These are phyloP conservation scores for Rhynchotus rufescens DNA, from an alignment of 2,797 vertebrate species.

Conservation along the genomic window DNA sequence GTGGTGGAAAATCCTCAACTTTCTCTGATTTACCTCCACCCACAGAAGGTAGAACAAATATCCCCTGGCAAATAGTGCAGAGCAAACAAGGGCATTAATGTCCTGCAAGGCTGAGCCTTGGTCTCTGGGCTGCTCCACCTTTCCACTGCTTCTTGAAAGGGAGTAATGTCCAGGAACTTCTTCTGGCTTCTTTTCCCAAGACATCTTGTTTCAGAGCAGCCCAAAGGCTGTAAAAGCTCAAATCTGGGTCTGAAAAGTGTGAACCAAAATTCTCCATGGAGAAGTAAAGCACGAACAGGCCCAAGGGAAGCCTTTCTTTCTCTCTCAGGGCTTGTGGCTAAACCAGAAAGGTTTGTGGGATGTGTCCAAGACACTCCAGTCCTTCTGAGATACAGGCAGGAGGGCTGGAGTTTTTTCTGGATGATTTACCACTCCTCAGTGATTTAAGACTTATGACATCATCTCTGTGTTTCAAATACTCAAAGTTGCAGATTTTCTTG, in stretches of 20 bases:
- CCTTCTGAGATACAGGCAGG: background rate
- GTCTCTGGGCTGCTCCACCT: background rate
- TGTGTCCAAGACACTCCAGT: background rate
- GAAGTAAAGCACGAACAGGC: background rate
- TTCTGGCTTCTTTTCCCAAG: background rate
- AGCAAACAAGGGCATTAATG: slow-evolving; percentile 8
- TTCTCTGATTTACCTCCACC: slow-evolving; percentile 5
- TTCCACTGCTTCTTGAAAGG: background rate
- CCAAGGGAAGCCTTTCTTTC: background rate
- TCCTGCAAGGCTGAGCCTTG: background rate
- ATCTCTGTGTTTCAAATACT: background rate
- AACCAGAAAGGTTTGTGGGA: background rate
- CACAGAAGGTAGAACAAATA: background rate
- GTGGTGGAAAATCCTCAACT: background rate
- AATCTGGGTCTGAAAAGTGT: background rate
- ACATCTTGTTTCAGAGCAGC: background rate
- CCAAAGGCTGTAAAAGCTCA: background rate
- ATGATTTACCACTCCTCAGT: background rate
- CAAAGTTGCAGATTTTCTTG: background rate
- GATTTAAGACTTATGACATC: background rate
- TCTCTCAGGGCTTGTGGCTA: background rate
- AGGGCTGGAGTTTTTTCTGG: background rate
- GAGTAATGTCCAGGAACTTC: background rate
- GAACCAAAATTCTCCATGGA: background rate
- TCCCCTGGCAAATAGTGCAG: slow-evolving; percentile 13